These are phyloP conservation scores for Apolygus lucorum DNA, from an alignment of 1,140 invertebrate genomes.

Conservation along the genomic window DNA sequence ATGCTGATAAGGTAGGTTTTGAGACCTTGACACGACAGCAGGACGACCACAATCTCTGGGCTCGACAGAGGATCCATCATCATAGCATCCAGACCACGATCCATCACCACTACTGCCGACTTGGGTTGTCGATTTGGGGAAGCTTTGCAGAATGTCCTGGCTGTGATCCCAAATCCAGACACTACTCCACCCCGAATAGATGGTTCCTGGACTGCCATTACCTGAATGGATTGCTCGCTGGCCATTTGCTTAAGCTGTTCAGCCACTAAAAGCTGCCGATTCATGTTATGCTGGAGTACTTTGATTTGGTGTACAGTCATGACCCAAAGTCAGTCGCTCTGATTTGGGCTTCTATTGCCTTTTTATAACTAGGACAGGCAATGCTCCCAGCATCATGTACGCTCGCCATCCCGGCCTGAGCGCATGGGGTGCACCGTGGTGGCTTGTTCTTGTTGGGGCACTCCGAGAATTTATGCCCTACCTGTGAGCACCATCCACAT, in stretches of 20 bases:
- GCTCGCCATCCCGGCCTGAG: too few relatives aligned
- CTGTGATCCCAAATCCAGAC: background rate
- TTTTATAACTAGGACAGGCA: too few relatives aligned
- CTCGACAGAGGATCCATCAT: background rate
- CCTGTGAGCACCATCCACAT: background rate
- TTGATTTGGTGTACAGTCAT: too few relatives aligned
- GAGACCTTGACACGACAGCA: background rate
- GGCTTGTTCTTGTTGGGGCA: background rate
- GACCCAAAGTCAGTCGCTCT: too few relatives aligned
- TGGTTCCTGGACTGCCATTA: background rate
- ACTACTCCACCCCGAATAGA: background rate
- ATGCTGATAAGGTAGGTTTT: background rate
- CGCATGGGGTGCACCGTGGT: background rate
- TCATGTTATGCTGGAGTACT: background rate
- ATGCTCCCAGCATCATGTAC: too few relatives aligned
- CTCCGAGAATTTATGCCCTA: background rate
- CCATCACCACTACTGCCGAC: background rate
- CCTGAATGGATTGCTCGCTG: background rate
- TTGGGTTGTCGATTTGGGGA: background rate
- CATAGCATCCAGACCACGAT: background rate
- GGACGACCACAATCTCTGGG: background rate
- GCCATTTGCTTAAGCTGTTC: background rate
- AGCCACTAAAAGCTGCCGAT: background rate
- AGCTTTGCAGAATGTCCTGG: background rate
- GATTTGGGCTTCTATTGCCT: too few relatives aligned